phyloP scores from a whole-genome alignment of 2,113 vertebrate genomes.

The Xyrauchen texanus region DNA sequence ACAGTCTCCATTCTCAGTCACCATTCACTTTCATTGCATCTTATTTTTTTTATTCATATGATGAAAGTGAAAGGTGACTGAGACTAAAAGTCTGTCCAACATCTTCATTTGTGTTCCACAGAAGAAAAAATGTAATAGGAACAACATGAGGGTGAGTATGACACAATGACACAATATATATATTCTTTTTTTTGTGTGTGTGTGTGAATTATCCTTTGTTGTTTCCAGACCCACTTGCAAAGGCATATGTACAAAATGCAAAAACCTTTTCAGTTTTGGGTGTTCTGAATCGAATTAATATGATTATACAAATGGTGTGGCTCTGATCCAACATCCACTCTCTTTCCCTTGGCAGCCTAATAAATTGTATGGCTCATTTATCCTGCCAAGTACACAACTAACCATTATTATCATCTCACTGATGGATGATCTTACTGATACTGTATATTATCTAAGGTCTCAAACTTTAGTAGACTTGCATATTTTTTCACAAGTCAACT shows the following conservation, averaged over 20 bases:
- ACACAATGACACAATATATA: too few relatives aligned
- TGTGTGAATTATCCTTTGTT: too few relatives aligned
- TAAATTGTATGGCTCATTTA: not conserved
- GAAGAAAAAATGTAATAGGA: too few relatives aligned
- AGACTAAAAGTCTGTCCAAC: too few relatives aligned
- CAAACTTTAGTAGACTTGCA: not conserved
- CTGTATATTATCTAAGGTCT: not conserved
- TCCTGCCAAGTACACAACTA: not conserved
- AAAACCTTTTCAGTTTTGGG: too few relatives aligned
- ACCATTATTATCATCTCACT: not conserved
- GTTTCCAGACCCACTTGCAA: not conserved
- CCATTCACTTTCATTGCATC: too few relatives aligned
- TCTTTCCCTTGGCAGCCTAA: not conserved
- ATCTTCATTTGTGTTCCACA: too few relatives aligned
- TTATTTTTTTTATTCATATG: too few relatives aligned
- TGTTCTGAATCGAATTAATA: not conserved
- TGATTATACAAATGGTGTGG: constrained; percentile 7
- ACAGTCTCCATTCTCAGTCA: too few relatives aligned
- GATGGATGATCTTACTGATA: not conserved
- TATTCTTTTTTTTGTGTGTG: too few relatives aligned
- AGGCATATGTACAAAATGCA: not conserved
- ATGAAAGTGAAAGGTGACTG: too few relatives aligned
- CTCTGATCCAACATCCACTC: constrained; percentile 22
- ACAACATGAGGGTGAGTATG: too few relatives aligned
- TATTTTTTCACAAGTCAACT: not conserved